Conservation (phyloP, 2,797 vertebrate genomes). For the Anguilla pacifica region DNA sequence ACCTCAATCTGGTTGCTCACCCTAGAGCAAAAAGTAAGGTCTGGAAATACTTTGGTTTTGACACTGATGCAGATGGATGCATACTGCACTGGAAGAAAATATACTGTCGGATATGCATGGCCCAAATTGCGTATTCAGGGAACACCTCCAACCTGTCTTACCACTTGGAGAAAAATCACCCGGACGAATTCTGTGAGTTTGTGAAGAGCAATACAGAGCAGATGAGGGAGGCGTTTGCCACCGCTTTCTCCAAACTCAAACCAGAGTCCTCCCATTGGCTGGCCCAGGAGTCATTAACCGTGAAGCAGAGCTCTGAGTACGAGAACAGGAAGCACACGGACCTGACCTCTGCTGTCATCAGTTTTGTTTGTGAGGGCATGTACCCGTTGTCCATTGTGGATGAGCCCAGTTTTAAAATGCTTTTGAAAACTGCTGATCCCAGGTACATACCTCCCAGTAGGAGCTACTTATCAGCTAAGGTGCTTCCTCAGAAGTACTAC, state of each 20-base stretch:
- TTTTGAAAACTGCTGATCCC: slow-evolving; percentile 76
- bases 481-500: slow-evolving; percentile 78
- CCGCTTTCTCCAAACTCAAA: slow-evolving; percentile 79
- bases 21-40: slow-evolving; percentile 91
- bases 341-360: slow-evolving; percentile 75
- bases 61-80: slow-evolving; percentile 85
- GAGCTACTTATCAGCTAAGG: slow-evolving; percentile 70
- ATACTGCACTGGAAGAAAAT: slow-evolving; percentile 89
- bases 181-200: slow-evolving; percentile 81
- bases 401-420: slow-evolving; percentile 79
- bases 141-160: slow-evolving; percentile 89
- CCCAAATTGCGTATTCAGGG: slow-evolving; percentile 87
- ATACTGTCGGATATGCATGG: slow-evolving; percentile 87
- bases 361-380: slow-evolving; percentile 82
- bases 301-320: slow-evolving; percentile 63
- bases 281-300: slow-evolving; percentile 65
- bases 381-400: slow-evolving; percentile 80
- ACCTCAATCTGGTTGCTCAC: slow-evolving; percentile 86
- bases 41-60: slow-evolving; percentile 91
- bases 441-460: slow-evolving; percentile 77
- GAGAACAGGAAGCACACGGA: slow-evolving; percentile 79
- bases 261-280: slow-evolving; percentile 68
- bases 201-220: slow-evolving; percentile 86
- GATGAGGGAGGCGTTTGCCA: slow-evolving; percentile 81
- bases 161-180: slow-evolving; percentile 89